phyloP scores from a whole-genome alignment of 2,113 vertebrate genomes.

The Corythoichthys intestinalis region DNA sequence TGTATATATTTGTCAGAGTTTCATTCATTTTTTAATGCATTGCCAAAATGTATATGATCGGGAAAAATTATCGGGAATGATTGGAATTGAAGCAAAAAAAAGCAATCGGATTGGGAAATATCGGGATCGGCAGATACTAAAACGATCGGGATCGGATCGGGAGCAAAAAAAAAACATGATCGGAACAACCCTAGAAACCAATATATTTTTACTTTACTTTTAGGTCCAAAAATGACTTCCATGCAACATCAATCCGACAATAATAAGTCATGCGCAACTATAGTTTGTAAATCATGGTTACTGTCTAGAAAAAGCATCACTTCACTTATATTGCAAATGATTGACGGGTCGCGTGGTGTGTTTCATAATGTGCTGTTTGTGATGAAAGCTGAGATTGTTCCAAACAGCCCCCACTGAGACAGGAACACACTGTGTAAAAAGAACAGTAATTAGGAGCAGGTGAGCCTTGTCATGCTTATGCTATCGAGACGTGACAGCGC shows the following conservation, averaged over 20 bases:
- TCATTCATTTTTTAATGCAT: too few species aligned
- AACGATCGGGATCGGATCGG: too few species aligned
- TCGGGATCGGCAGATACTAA: too few species aligned
- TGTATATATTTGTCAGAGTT: too few species aligned
- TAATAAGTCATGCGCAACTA: background rate
- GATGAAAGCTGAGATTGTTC: slow-evolving; percentile 9
- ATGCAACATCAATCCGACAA: background rate
- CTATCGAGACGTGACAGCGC: slow-evolving; percentile 11
- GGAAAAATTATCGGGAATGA: too few species aligned
- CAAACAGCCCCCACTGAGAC: slow-evolving; percentile 19
- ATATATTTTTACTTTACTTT: too few species aligned
- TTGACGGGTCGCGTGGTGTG: slow-evolving; percentile 10
- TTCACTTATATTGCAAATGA: background rate
- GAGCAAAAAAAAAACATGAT: too few species aligned
- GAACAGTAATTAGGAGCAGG: slow-evolving; percentile 37
- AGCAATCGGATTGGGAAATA: too few species aligned
- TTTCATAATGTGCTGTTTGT: slow-evolving; percentile 3
- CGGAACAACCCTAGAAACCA: too few species aligned
- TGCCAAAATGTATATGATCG: too few species aligned
- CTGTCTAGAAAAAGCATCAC: background rate
- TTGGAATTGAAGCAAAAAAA: too few species aligned
- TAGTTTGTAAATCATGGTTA: background rate
- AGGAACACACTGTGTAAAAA: slow-evolving; percentile 17
- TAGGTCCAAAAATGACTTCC: too few species aligned
- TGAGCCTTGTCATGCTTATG: slow-evolving; percentile 14